Percentiles rank a stretch among this genome's conserved stretches.
These are phyloP conservation scores for Sinelater perroti DNA, from an alignment of 2,888 invertebrate species.

Conservation along the genomic window DNA sequence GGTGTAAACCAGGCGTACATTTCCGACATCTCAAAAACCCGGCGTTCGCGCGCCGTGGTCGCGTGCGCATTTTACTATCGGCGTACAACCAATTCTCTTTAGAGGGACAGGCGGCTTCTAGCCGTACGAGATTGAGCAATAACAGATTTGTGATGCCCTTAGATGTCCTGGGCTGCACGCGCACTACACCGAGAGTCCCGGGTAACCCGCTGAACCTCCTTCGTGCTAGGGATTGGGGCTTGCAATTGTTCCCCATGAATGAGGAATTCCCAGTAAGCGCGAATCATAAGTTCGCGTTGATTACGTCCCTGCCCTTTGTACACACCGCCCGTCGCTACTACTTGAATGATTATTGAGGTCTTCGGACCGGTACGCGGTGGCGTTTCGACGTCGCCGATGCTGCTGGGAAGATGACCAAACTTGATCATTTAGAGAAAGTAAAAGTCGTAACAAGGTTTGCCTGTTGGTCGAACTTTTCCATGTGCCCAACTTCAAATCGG, in stretches of 20 bases:
- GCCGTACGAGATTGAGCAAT: no score
- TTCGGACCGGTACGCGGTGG: conserved; percentile 63
- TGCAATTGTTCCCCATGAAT: no score
- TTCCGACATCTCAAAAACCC: conserved; percentile 49
- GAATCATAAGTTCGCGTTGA: conserved; percentile 76
- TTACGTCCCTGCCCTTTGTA: conserved; percentile 77
- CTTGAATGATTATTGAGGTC: conserved; percentile 72
- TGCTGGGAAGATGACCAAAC: conserved; percentile 68
- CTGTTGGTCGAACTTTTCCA: conserved; percentile 50
- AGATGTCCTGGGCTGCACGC: conserved; percentile 70
- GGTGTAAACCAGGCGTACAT: conserved; percentile 66
- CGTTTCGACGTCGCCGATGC: conserved; percentile 59
- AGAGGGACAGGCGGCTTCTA: conserved; percentile 70
- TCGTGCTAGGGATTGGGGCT: conserved; percentile 74
- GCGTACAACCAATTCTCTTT: conserved; percentile 63
- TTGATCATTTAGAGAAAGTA: no score
- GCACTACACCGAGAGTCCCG: conserved; percentile 68
- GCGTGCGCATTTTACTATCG: conserved; percentile 54
- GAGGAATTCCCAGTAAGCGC: conserved; percentile 76
- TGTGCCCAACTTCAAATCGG: conserved; percentile 50
- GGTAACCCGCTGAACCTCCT: conserved; percentile 74
- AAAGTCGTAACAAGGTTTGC: no score
- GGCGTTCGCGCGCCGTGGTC: conserved; percentile 43
- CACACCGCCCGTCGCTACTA: conserved; percentile 77
- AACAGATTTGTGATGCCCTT: conserved; percentile 75